Conservation (phyloP, 1,140 invertebrate species). For the Lethocerus indicus region DNA sequence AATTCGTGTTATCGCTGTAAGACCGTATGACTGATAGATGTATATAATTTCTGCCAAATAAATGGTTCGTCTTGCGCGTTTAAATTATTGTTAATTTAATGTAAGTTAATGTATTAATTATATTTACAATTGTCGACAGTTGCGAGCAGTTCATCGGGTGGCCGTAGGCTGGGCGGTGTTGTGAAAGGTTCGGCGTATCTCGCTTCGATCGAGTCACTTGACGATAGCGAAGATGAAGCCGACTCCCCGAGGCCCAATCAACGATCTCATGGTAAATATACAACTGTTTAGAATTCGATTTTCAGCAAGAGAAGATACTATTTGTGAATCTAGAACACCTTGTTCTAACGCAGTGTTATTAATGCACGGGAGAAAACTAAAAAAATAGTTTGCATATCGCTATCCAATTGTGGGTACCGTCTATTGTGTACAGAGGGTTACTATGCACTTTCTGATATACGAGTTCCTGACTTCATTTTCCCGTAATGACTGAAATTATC, state of each 20-base stretch:
- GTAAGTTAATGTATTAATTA: not conserved
- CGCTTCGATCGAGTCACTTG: constrained; percentile 61
- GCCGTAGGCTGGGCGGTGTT: constrained; percentile 25
- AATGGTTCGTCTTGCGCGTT: not conserved
- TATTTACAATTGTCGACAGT: constrained; percentile 5
- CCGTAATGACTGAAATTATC: too few species aligned
- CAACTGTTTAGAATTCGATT: not conserved
- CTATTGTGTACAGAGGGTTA: too few species aligned
- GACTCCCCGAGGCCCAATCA: constrained; percentile 6
- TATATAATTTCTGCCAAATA: not conserved
- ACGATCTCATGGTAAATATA: constrained; percentile 28
- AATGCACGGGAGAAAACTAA: not conserved
- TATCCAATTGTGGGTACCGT: too few species aligned
- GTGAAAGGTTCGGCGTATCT: constrained; percentile 45
- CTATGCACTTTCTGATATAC: too few species aligned
- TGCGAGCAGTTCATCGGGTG: constrained; percentile 30
- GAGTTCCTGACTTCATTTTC: too few species aligned
- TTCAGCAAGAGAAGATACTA: not conserved
- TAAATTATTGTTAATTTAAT: not conserved
- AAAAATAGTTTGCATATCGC: not conserved
- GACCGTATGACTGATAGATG: not conserved
- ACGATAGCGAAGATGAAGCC: constrained; percentile 33
- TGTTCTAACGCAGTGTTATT: not conserved
- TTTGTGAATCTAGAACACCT: not conserved
- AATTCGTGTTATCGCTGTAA: not conserved